A percentile compares a stretch with the other conserved stretches of the same genome.
Evolutionary conservation across 2,113 vertebrate species (phyloP).

Genomic region (Gasterosteus nipponicus): DNA sequence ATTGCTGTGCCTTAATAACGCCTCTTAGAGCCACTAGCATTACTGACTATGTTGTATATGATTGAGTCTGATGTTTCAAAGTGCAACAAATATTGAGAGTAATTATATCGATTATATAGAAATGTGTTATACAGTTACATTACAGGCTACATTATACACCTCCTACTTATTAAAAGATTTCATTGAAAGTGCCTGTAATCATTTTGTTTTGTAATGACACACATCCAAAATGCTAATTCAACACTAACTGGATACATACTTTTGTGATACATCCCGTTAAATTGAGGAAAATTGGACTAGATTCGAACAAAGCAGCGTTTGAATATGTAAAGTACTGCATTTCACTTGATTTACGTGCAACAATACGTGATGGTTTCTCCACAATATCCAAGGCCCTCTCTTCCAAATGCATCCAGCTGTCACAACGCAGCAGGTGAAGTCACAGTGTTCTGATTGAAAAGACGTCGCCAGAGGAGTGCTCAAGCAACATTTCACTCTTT

Average conservation of each 20-base stretch:
- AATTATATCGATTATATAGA: neutral
- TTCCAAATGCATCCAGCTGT: constrained; percentile 48
- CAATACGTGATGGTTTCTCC: constrained; percentile 30
- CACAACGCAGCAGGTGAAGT: constrained; percentile 59
- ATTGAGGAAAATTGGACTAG: constrained; percentile 22
- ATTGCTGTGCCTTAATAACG: neutral
- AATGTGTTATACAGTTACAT: neutral
- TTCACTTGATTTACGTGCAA: constrained; percentile 25
- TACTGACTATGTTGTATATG: neutral
- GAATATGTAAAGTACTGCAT: constrained; percentile 23
- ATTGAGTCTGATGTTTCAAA: neutral
- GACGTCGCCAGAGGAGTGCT: constrained; percentile 25
- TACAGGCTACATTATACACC: neutral
- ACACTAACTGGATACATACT: neutral
- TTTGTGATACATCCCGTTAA: neutral
- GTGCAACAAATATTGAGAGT: no score
- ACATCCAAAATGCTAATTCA: neutral
- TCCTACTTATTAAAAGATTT: neutral
- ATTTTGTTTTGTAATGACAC: neutral
- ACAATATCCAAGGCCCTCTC: constrained; percentile 49
- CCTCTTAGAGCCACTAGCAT: neutral
- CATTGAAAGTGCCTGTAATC: neutral
- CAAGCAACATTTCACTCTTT: constrained; percentile 17
- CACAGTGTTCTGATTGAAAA: constrained; percentile 58
- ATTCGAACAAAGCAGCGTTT: constrained; percentile 13